Percentiles rank a stretch among this genome's conserved stretches.
Conservation (phyloP, 1,140 invertebrate species). For the Pachypsylla venusta region DNA sequence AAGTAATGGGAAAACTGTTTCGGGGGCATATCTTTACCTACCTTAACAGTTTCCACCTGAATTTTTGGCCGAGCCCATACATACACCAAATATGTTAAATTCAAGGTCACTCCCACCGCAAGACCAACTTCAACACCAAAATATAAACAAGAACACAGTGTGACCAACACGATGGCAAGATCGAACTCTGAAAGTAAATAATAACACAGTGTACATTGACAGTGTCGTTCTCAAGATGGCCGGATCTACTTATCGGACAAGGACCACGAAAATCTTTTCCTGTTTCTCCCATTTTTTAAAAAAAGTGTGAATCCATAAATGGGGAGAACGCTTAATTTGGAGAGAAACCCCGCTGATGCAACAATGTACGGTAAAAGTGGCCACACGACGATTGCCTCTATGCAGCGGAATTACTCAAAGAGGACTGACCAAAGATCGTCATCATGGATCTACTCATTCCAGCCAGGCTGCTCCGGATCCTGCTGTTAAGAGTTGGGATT, state of each 20-base stretch:
- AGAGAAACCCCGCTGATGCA: neutral
- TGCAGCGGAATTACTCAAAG: no score
- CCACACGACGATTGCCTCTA: neutral
- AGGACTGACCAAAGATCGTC: no score
- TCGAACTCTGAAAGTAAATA: conserved; percentile 39
- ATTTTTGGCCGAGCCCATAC: conserved; percentile 33
- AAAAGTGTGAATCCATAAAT: neutral
- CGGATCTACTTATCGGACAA: neutral
- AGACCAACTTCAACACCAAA: conserved; percentile 51
- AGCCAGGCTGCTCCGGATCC: no score
- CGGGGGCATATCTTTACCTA: no score
- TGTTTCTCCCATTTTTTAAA: neutral
- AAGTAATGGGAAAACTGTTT: no score
- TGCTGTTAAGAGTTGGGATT: no score
- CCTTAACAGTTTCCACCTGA: conserved; percentile 29
- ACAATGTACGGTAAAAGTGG: neutral
- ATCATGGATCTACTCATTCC: no score
- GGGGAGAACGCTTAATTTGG: no score
- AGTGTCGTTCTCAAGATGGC: neutral
- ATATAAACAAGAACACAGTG: conserved; percentile 41
- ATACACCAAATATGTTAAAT: conserved; percentile 43
- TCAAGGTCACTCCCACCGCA: conserved; percentile 42
- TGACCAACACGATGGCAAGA: conserved; percentile 37
- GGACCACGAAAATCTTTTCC: neutral
- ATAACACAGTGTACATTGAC: neutral